Evolutionary conservation across 2,113 vertebrate species (phyloP), one percentile per base, ranked within the genome.

Genomic region (Tor tambroides): DNA sequence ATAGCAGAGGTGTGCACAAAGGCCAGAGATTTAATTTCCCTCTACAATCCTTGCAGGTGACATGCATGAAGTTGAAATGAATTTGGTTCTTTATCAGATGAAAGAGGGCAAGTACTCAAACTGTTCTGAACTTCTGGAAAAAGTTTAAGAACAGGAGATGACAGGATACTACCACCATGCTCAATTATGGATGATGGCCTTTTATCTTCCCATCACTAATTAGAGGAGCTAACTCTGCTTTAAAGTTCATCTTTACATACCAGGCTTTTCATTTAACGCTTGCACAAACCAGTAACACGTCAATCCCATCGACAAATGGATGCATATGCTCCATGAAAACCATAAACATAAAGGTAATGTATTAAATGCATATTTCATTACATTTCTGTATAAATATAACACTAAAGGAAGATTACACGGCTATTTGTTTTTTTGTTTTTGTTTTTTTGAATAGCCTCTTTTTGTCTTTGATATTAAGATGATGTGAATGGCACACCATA

Each of bases 161-260:
- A 93, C 91, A 92, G 92, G 91, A 91, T 90, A 92, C 90, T 90
- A 89, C 88, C 23, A 65, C 91, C 91, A 90, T 88, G 88, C 90
- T 94, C 91, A 94, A 93, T 94, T 94, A 95, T 94, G 88, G 94
- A 93, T 93, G 92, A 94, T 92, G 93, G 90, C 80, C 92, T 95
- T 95, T 95, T 92, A 95, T 95, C 93, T 95, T 83, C 80, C 78
- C 77, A 85, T 89, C 89, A 90, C 90, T 95, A 94, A 95, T 94
- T 94, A 93, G 91, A 89, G 84, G 89, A 89, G 89, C 91, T 67
- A 54, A 38, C 87, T 83, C 88, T 72, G 77, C 59, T 6, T 84
- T 90, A 87, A 61, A 87, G 81, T 86, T 86, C 61, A 14, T 78
- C 80, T 87, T 80, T 86, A 78, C 76, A 85, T 32, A 85, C 54